A percentile compares a stretch with the other conserved stretches of the same genome.
Conservation (phyloP, 2,113 vertebrate genomes). For the Alectura lathami region DNA sequence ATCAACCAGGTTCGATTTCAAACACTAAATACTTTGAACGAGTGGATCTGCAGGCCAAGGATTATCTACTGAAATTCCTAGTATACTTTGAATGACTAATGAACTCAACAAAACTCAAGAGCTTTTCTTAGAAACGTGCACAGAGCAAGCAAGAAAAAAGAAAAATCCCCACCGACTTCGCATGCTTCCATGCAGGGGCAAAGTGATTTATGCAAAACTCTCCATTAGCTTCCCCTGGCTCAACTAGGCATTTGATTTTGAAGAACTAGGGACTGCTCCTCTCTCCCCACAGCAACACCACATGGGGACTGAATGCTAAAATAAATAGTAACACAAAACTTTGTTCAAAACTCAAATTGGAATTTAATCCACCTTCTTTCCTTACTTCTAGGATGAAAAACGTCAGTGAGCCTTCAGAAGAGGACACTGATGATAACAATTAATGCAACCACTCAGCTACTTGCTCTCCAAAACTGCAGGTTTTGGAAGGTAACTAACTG, state of each 20-base stretch:
- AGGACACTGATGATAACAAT: background rate
- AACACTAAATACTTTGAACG: constrained; percentile 26
- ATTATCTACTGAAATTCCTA: constrained; percentile 39
- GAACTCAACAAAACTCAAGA: background rate
- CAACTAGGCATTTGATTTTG: background rate
- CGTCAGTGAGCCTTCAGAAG: background rate
- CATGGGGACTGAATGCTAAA: background rate
- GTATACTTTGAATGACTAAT: constrained; percentile 36
- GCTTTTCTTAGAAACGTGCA: constrained; percentile 50
- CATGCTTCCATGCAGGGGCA: background rate
- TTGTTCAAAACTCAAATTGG: background rate
- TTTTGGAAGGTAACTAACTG: background rate
- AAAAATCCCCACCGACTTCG: background rate
- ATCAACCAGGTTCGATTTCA: background rate
- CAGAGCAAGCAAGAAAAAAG: background rate
- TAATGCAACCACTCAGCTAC: background rate
- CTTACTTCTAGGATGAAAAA: background rate
- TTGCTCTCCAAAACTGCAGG: background rate
- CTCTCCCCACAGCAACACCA: background rate
- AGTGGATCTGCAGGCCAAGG: constrained; percentile 20
- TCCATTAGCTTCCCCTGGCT: background rate
- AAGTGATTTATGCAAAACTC: background rate
- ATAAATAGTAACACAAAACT: background rate
- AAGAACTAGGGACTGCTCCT: background rate
- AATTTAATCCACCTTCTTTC: background rate